A percentile compares a stretch with the other conserved stretches of the same genome.
phyloP scores from a whole-genome alignment of 2,888 invertebrate genomes.

The Drosophila monieri region DNA sequence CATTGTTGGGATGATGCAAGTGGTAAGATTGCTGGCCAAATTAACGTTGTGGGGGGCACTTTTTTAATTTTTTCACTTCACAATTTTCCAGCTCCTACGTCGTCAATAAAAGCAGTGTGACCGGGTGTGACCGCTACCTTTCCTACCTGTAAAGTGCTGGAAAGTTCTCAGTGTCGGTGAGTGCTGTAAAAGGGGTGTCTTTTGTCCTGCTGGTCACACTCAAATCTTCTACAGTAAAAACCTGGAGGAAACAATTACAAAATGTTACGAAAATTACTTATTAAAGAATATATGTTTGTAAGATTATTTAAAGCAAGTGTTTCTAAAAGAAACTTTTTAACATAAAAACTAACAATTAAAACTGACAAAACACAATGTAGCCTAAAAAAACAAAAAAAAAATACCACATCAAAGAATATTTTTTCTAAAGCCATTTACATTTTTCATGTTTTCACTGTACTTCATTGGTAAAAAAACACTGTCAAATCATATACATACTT shows the following conservation, averaged over 20 bases:
- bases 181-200: not conserved
- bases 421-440: not conserved
- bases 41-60: slow-evolving; percentile 42
- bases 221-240: not conserved
- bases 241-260: not conserved
- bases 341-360: no score
- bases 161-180: not conserved
- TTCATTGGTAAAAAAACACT: slow-evolving; percentile 12
- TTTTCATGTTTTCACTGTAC: not conserved
- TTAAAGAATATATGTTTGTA: not conserved
- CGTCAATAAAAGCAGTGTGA: slow-evolving; percentile 28
- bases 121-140: slow-evolving; percentile 2
- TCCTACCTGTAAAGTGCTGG: not conserved
- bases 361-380: no score
- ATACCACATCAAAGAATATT: no score
- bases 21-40: slow-evolving; percentile 59
- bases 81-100: slow-evolving; percentile 74
- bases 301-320: no score
- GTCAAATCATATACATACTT: not conserved
- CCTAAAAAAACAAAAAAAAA: not conserved
- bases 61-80: slow-evolving; percentile 70
- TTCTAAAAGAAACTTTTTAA: no score
- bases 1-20: slow-evolving; percentile 47
- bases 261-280: not conserved
- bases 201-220: not conserved